phyloP scores from a whole-genome alignment of 2,113 vertebrate species.

The Alethe diademata region DNA sequence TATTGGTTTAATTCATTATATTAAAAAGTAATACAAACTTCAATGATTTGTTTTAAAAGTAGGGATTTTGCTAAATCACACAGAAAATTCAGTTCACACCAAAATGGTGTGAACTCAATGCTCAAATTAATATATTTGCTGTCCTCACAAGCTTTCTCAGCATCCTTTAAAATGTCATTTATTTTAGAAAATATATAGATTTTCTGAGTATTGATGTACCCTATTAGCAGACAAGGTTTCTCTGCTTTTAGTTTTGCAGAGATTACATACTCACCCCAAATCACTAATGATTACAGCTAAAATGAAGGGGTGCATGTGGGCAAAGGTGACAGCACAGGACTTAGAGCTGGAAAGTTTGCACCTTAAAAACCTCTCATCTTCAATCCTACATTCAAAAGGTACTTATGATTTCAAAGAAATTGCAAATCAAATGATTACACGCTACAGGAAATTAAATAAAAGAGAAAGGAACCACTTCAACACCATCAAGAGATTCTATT shows the following conservation, averaged over 20 bases:
- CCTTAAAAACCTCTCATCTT: constrained; percentile 10
- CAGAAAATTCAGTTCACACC: background rate
- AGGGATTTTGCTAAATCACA: background rate
- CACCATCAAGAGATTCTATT: constrained; percentile 48
- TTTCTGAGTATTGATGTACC: background rate
- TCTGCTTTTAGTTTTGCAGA: background rate
- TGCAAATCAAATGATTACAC: constrained; percentile 41
- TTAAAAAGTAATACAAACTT: constrained; percentile 2
- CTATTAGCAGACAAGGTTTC: background rate
- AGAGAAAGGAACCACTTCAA: constrained; percentile 64
- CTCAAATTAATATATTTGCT: background rate
- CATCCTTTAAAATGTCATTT: background rate
- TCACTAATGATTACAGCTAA: background rate
- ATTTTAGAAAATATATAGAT: background rate
- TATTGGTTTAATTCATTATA: constrained; percentile 10
- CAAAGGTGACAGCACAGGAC: background rate
- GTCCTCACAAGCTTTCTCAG: background rate
- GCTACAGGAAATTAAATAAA: constrained; percentile 36
- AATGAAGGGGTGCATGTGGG: background rate
- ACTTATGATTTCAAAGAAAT: constrained; percentile 37
- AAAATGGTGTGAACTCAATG: background rate
- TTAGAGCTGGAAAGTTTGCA: background rate
- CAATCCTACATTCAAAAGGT: background rate
- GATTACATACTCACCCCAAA: background rate
- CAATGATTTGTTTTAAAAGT: background rate